Conservation (phyloP, 2,113 vertebrate species). For the Cyprinodon variegatus region DNA sequence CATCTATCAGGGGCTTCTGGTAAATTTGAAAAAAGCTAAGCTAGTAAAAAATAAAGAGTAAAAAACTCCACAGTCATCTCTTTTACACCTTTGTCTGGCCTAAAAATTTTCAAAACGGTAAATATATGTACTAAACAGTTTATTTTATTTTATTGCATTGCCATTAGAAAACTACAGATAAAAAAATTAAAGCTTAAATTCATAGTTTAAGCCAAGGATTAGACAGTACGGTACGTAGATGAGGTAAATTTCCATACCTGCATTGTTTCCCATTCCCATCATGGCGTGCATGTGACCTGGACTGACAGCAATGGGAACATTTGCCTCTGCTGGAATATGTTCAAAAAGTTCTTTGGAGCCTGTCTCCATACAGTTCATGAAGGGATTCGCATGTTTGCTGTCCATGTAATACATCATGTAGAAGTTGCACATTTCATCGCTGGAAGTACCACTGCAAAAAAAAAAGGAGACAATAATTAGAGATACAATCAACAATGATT, state of each 20-base stretch:
- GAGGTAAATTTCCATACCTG: slow-evolving; percentile 78
- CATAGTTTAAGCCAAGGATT: not conserved
- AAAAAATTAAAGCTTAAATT: not conserved
- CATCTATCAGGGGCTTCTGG: no score
- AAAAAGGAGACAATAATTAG: slow-evolving; percentile 8
- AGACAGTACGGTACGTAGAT: not conserved
- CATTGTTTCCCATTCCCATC: slow-evolving; percentile 80
- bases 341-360: slow-evolving; percentile 84
- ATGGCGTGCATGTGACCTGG: slow-evolving; percentile 82
- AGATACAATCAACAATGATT: not conserved
- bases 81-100: no score
- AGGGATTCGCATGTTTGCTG: slow-evolving; percentile 86
- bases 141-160: not conserved
- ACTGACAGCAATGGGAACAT: slow-evolving; percentile 84
- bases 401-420: slow-evolving; percentile 99
- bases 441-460: slow-evolving; percentile 86
- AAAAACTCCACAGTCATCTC: no score
- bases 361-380: slow-evolving; percentile 89
- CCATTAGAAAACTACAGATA: not conserved
- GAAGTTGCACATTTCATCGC: slow-evolving; percentile 98
- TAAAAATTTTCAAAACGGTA: no score
- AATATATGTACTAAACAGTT: not conserved
- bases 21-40: no score
- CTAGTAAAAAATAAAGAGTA: no score
- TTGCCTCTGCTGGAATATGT: slow-evolving; percentile 89